Base-by-base conservation (phyloP, 1,140 invertebrate genomes). In the Glossosoma conforme region DNA sequence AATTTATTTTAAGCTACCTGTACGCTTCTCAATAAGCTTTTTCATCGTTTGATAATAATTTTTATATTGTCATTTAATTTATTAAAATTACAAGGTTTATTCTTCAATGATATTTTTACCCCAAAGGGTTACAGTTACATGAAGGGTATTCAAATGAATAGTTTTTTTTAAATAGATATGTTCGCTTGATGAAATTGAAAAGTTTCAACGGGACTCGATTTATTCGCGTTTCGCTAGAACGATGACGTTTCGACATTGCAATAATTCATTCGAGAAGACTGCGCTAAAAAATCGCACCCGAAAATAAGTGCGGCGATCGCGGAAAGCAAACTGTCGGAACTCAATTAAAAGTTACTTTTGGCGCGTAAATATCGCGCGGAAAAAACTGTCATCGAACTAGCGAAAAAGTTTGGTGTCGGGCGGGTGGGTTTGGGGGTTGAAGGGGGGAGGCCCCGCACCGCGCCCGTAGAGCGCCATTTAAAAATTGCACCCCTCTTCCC, bases 341-440 rank as follows among this genome's bases (percentile, higher is more conserved):
- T 62, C 62, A 62, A 42, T 43, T 47, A 54, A 54, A 54, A 48
- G 44, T 54, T 54, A 19, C 9, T 61, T 38, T 51, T 36, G 60
- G 62, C 62, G 58, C 63, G 68, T 69, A 67, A 68, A 70, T 66
- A 67, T 62, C 43, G 55, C 57, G 57, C 64, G 62, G 58, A 66
- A 70, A 71, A 50, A 70, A 71, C 67, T 70, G 66, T 65, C 53
- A 59, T 61, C 63, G 67, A 71, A 72, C 67, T 70, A 69, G 69
- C 68, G 66, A 68, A 69, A 74, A 74, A 66, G 68, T 74, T 71
- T 65, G 67, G 65, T 62, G 62, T 61, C 63, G 62, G 64, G 63
- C 63, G 61, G 61, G 64, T 65, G 67, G 69, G 67, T 56, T 6
- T 8, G 24, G 24, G 36, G 36, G 36, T 15, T n/a, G n/a, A n/a